These are phyloP conservation scores for Cyphomyrmex costatus DNA, from an alignment of 1,140 invertebrate species.

Conservation along the genomic window DNA sequence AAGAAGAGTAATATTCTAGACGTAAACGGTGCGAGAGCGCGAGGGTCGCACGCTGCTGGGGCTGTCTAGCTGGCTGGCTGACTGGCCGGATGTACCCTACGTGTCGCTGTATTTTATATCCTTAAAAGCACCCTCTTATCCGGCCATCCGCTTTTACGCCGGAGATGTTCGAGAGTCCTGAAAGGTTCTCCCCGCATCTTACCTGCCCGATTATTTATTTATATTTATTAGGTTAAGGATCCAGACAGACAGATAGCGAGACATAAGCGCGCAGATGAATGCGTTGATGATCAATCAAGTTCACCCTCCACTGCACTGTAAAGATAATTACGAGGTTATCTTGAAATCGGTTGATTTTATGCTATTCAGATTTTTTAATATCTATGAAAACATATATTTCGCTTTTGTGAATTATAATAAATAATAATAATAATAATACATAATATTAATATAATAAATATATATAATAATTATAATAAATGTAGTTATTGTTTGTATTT, in stretches of 20 bases:
- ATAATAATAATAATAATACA: too few relatives aligned
- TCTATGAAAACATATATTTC: neutral
- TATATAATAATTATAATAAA: too few relatives aligned
- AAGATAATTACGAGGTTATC: neutral
- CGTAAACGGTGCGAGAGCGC: slow-evolving; percentile 10
- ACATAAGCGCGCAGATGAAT: neutral
- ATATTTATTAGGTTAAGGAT: slow-evolving; percentile 51
- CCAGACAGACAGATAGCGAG: neutral
- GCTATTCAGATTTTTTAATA: neutral
- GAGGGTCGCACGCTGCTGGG: slow-evolving; percentile 47
- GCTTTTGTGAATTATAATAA: neutral
- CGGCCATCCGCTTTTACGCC: slow-evolving; percentile 59
- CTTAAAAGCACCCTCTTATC: slow-evolving; percentile 75
- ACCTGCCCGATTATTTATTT: slow-evolving; percentile 61
- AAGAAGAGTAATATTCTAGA: slow-evolving; percentile 60
- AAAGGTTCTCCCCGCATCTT: slow-evolving; percentile 56
- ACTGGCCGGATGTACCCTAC: slow-evolving; percentile 64
- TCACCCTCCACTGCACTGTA: neutral
- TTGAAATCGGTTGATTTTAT: neutral
- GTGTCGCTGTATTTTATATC: slow-evolving; percentile 75
- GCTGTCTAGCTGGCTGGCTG: slow-evolving; percentile 13
- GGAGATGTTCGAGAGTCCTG: slow-evolving; percentile 61
- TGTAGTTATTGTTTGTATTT: neutral
- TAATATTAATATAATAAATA: too few relatives aligned
- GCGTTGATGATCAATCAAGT: slow-evolving; percentile 19